Evolutionary conservation across 92 coral and sea anemone species (phyloP).

Genomic region (Desmophyllum pertusum): DNA sequence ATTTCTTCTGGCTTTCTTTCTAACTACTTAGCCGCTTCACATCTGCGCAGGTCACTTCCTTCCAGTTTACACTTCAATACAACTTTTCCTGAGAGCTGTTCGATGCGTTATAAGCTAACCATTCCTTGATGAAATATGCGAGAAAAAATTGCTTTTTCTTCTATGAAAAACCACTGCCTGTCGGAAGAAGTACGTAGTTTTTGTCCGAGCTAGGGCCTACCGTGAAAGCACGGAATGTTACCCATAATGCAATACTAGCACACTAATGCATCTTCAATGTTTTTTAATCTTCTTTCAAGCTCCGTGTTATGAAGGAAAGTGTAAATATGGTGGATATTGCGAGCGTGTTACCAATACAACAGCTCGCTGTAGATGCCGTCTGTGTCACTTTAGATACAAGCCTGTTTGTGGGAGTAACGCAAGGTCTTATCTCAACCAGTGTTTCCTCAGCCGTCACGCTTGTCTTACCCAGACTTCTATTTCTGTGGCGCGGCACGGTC

Average conservation of each 20-base stretch:
- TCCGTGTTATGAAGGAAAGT: slow-evolving; percentile 76
- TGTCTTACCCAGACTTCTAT: slow-evolving; percentile 65
- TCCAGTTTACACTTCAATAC: too few relatives aligned
- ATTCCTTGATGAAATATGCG: not conserved
- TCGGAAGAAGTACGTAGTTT: not conserved
- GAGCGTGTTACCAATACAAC: slow-evolving; percentile 61
- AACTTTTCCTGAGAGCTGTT: not conserved
- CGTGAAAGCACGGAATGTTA: not conserved
- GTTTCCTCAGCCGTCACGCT: slow-evolving; percentile 74
- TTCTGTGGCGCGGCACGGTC: slow-evolving; percentile 65
- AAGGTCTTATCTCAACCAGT: slow-evolving; percentile 78
- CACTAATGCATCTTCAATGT: not conserved
- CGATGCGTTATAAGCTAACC: not conserved
- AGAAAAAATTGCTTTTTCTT: not conserved
- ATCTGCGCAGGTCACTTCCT: too few relatives aligned
- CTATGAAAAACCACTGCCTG: not conserved
- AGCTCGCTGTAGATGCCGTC: slow-evolving; percentile 78
- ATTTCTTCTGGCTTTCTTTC: too few relatives aligned
- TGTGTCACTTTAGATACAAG: slow-evolving; percentile 77
- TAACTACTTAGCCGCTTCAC: too few relatives aligned
- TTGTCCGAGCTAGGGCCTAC: too few relatives aligned
- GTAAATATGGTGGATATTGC: slow-evolving; percentile 82
- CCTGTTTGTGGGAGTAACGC: slow-evolving; percentile 92
- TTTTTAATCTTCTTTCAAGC: slow-evolving; percentile 40
- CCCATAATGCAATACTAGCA: not conserved